phyloP scores from a whole-genome alignment of 2,888 invertebrate genomes.

The Drosophila recens region DNA sequence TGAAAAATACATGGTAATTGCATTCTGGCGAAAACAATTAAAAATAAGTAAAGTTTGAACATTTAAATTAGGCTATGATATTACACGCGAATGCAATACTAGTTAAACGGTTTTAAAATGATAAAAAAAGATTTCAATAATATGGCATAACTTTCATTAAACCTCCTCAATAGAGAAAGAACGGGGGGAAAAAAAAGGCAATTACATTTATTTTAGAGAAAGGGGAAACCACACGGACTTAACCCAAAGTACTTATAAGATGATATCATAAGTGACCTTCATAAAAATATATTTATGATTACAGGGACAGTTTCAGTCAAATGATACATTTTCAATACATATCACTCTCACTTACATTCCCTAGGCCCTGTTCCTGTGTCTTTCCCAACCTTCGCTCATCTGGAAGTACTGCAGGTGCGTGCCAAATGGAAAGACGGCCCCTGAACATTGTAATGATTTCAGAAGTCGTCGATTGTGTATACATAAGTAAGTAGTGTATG shows the following conservation, averaged over 20 bases:
- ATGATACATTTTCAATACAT: not conserved
- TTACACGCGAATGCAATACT: too few species aligned
- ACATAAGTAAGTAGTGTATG: conserved; percentile 25
- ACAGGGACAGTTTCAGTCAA: conserved; percentile 4
- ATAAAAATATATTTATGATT: not conserved
- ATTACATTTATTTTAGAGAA: not conserved
- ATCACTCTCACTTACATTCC: conserved; percentile 11
- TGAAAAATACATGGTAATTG: too few species aligned
- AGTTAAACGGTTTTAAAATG: too few species aligned
- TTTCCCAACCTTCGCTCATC: too few species aligned
- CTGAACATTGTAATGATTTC: conserved; percentile 26
- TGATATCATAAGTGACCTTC: conserved; percentile 23
- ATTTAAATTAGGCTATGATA: too few species aligned
- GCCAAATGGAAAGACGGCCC: conserved; percentile 8
- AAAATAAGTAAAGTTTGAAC: too few species aligned
- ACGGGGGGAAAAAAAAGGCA: too few species aligned
- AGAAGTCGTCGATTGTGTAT: conserved; percentile 22
- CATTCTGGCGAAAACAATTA: too few species aligned
- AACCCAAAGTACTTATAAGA: conserved; percentile 3
- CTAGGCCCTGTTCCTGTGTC: not conserved
- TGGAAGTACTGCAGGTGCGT: conserved; percentile 20
- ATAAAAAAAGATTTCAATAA: not conserved
- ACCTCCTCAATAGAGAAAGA: too few species aligned
- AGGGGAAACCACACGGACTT: not conserved
- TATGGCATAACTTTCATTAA: not conserved